Conservation (phyloP, 2,113 vertebrate species). For the Marmota flaviventris region DNA sequence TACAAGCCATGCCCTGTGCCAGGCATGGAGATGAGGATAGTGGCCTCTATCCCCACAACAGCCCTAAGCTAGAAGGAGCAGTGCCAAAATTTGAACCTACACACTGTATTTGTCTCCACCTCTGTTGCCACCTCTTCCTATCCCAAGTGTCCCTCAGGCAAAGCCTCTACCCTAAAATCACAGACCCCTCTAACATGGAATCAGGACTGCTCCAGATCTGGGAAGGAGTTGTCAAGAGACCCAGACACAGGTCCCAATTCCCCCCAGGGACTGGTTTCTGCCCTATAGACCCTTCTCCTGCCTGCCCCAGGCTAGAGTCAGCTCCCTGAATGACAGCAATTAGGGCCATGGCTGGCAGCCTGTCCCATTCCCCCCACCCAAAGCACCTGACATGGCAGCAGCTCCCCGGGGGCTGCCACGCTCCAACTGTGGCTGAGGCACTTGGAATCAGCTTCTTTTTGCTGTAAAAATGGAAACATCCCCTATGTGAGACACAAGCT, state of each 20-base stretch:
- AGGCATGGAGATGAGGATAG: background rate
- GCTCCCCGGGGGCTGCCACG: slow-evolving; percentile 44
- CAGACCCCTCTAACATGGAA: background rate
- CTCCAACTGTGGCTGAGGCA: slow-evolving; percentile 55
- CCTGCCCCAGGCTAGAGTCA: background rate
- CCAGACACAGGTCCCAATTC: background rate
- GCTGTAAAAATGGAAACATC: slow-evolving; percentile 84
- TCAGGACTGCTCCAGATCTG: background rate
- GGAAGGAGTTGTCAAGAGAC: background rate
- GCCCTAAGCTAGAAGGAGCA: background rate
- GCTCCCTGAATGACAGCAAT: slow-evolving; percentile 77
- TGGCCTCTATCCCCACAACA: background rate
- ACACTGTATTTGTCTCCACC: no score
- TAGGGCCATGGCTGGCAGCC: slow-evolving; percentile 69
- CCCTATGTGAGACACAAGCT: slow-evolving; percentile 80
- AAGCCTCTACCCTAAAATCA: background rate
- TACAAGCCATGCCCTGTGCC: background rate
- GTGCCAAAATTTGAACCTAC: no score
- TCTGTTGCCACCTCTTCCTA: no score
- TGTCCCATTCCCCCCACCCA: background rate
- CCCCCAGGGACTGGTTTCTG: background rate
- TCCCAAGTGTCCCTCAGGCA: background rate
- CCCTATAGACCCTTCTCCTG: background rate
- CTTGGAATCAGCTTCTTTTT: slow-evolving; percentile 76
- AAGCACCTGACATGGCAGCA: slow-evolving; percentile 68